Evolutionary conservation across 2,888 invertebrate species (phyloP).

Genomic region (Drymonia ruficornis): DNA sequence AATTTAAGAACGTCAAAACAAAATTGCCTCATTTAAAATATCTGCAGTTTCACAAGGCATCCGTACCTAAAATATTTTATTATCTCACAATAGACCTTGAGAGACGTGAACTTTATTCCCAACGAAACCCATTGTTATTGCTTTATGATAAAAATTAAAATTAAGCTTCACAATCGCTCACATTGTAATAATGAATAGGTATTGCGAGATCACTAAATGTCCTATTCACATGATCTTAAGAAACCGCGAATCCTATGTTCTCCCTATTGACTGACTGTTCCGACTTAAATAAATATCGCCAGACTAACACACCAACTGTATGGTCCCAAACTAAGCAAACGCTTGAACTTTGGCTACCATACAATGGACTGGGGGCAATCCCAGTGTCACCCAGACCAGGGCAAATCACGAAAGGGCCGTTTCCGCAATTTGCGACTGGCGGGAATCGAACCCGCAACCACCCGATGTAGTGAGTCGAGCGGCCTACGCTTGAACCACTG

Average conservation of each 20-base stretch:
- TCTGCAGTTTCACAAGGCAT: background rate
- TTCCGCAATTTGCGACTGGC: too few species aligned
- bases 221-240: slow-evolving; percentile 41
- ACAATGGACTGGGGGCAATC: too few species aligned
- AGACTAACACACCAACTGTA: too few species aligned
- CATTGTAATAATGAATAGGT: slow-evolving; percentile 38
- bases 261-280: too few species aligned
- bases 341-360: too few species aligned
- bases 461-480: too few species aligned
- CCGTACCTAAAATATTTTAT: slow-evolving; percentile 23
- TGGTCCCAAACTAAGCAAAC: too few species aligned
- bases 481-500: too few species aligned
- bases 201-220: slow-evolving; percentile 29
- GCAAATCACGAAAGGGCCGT: too few species aligned
- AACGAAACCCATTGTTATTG: slow-evolving; percentile 44
- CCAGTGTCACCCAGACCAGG: too few species aligned
- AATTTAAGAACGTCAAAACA: background rate
- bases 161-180: slow-evolving; percentile 47
- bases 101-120: slow-evolving; percentile 39
- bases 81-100: slow-evolving; percentile 36
- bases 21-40: background rate
- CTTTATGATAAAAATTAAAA: slow-evolving; percentile 46
- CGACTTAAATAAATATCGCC: too few species aligned
- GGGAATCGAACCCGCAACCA: too few species aligned
- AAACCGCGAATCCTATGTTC: slow-evolving; percentile 17